Conservation (phyloP, 2,888 invertebrate species). For the Gastracanthus pulcherrimus region DNA sequence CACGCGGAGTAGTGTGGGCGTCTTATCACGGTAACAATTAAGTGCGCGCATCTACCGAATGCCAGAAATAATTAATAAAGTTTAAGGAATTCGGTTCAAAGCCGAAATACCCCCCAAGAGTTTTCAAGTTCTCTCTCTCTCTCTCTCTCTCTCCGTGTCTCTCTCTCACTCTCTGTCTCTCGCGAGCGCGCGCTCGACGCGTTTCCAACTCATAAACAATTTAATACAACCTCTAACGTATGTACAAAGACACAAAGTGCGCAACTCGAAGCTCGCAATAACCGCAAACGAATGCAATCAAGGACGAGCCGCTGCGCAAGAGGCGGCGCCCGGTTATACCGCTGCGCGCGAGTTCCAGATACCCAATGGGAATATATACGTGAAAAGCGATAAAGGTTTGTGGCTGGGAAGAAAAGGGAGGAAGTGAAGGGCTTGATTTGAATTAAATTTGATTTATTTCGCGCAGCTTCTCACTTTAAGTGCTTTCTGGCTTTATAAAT, state of each 20-base stretch:
- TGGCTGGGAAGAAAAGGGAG: slow-evolving; percentile 8
- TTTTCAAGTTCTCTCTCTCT: slow-evolving; percentile 32
- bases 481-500: no score
- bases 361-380: neutral
- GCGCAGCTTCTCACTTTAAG: neutral
- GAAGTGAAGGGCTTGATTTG: neutral
- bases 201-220: slow-evolving; percentile 48
- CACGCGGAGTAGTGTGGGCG: neutral
- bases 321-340: neutral
- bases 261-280: slow-evolving; percentile 47
- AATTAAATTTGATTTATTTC: no score
- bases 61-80: slow-evolving; percentile 57
- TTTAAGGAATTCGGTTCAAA: slow-evolving; percentile 49
- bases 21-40: slow-evolving; percentile 45
- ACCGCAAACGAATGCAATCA: slow-evolving; percentile 53
- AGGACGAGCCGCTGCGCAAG: neutral
- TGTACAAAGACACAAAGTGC: slow-evolving; percentile 43
- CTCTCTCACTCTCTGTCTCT: neutral
- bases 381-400: slow-evolving; percentile 1
- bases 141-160: no score
- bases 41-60: slow-evolving; percentile 41
- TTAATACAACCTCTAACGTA: slow-evolving; percentile 41
- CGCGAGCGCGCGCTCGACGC: slow-evolving; percentile 6
- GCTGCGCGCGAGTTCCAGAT: neutral
- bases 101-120: slow-evolving; percentile 21